Conservation (phyloP, 2,888 invertebrate genomes). For the Graphium colonna region DNA sequence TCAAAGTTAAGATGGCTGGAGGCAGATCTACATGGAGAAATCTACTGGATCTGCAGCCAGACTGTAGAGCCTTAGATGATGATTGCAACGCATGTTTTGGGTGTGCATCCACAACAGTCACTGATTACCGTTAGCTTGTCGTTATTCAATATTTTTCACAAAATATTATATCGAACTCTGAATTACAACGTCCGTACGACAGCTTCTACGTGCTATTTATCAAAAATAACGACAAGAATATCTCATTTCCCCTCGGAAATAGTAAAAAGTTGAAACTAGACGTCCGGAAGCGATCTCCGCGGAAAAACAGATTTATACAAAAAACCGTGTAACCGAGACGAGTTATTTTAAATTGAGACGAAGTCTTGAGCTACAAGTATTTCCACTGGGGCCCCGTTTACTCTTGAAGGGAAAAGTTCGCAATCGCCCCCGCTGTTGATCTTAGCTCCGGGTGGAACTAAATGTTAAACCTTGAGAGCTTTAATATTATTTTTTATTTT, state of each 20-base stretch:
- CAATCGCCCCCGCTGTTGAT: neutral
- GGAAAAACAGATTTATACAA: neutral
- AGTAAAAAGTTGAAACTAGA: neutral
- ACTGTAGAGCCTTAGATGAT: no score
- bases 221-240: no score
- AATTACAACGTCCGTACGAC: no score
- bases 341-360: neutral
- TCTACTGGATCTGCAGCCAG: no score
- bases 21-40: no score
- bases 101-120: no score
- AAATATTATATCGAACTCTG: no score
- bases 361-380: neutral
- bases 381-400: neutral
- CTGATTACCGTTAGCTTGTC: no score
- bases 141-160: no score
- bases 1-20: no score
- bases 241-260: neutral
- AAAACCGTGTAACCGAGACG: neutral
- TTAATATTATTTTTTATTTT: neutral
- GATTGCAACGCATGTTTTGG: no score
- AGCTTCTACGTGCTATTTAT: no score
- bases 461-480: neutral
- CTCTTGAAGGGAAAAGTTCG: constrained; percentile 8
- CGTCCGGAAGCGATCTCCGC: neutral
- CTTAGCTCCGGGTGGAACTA: constrained; percentile 2